A percentile compares a stretch with the other conserved stretches of the same genome.
Conservation (phyloP, 2,797 vertebrate genomes). For the Orestias chungarensis region DNA sequence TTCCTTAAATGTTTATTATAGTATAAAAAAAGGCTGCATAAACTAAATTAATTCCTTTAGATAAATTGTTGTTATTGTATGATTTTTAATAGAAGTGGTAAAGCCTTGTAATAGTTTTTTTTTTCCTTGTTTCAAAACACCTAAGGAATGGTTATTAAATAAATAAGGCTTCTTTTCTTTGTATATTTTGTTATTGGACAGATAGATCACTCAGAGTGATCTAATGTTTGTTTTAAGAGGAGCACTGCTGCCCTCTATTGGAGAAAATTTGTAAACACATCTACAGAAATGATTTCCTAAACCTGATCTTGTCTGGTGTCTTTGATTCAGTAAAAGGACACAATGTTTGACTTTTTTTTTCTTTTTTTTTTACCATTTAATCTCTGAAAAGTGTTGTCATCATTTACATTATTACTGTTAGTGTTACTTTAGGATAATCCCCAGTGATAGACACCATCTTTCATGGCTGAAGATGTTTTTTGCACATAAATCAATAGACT, state of each 20-base stretch:
- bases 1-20: neutral
- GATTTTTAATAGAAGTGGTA: too few relatives aligned
- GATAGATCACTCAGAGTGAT: too few relatives aligned
- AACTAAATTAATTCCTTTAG: too few relatives aligned
- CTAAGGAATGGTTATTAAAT: too few relatives aligned
- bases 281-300: neutral
- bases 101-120: too few relatives aligned
- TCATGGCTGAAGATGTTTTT: neutral
- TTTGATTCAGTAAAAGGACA: constrained; percentile 8
- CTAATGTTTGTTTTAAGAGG: constrained; percentile 16
- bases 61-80: too few relatives aligned
- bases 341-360: constrained; percentile 6
- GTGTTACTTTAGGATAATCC: neutral
- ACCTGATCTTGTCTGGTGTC: constrained; percentile 6
- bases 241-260: constrained; percentile 64
- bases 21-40: neutral
- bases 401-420: neutral
- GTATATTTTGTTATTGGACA: too few relatives aligned
- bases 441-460: neutral
- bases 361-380: neutral
- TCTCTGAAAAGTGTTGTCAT: neutral
- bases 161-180: too few relatives aligned
- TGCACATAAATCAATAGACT: neutral
- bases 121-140: too few relatives aligned
- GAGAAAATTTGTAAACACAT: constrained; percentile 23